phyloP scores from a whole-genome alignment of 2,113 vertebrate species.

The Pterocles gutturalis region DNA sequence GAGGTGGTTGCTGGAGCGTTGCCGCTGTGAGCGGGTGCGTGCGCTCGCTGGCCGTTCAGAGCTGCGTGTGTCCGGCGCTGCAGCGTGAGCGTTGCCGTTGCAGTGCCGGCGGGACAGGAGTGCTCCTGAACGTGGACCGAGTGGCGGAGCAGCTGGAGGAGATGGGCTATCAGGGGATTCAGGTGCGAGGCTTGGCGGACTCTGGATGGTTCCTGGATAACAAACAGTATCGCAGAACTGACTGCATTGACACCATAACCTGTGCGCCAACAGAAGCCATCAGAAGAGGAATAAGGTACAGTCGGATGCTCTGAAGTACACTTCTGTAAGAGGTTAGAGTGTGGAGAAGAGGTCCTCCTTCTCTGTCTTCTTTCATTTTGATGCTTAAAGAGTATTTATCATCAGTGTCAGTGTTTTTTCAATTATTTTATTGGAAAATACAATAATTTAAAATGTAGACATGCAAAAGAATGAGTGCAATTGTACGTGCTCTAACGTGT shows the following conservation, averaged over 20 bases:
- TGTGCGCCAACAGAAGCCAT: conserved; percentile 95
- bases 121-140: conserved; percentile 93
- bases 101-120: conserved; percentile 95
- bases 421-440: neutral
- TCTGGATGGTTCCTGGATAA: conserved; percentile 99
- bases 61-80: neutral
- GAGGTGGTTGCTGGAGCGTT: neutral
- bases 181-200: conserved; percentile 94
- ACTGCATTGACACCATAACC: conserved; percentile 89
- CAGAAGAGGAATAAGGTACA: conserved; percentile 93
- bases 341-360: neutral
- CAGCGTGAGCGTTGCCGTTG: neutral
- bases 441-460: neutral
- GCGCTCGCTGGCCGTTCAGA: neutral
- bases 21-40: neutral
- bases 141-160: conserved; percentile 92
- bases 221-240: conserved; percentile 91
- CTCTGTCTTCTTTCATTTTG: neutral
- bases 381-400: neutral
- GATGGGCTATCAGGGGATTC: conserved; percentile 87
- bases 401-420: neutral
- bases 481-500: neutral
- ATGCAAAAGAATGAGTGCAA: neutral
- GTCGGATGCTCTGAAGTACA: neutral
- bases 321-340: neutral